Evolutionary conservation across 2,113 vertebrate species (phyloP), one percentile per base, ranked within the genome.

Genomic region (Coturnix japonica): DNA sequence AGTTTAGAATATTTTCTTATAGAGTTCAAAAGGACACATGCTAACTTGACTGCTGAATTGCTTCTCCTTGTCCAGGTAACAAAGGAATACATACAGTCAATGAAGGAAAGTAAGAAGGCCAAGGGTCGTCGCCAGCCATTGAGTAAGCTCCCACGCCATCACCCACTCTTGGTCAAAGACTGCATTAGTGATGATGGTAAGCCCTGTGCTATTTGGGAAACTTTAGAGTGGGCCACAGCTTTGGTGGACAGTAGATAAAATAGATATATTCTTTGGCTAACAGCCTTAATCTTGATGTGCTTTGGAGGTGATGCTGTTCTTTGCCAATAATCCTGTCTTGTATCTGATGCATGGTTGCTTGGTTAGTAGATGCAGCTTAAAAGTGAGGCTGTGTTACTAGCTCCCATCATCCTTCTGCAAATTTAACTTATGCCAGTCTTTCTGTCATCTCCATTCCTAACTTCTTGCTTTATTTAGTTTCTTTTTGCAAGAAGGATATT

Each of bases 101-200:
- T 98, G 94, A 98, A 98, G 90, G 97, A 98, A 61, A 98, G 37
- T 44, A 98, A 98, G 94, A 98, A 98, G n/a, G 91, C 98, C 73
- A 98, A 98, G 92, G 98, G 98, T 74, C 98, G 98, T 47, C 98
- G 98, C 14, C 98, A 99, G 94, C 97, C 98, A 0, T 96, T 99
- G 64, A 97, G 98, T 90, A 98, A 98, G 75, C 98, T 99, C 15
- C 99, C 99, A 1, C 98, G 98, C 25, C 98, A 99, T 77, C 99
- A 99, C 94, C 99, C 99, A 0, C 98, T 99, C 2, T 91, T 98
- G 83, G 90, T 99, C 93, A 98, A 98, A 93, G 99, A 99, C 59
- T 97, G 96, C n/a, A 66, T 97, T 95, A 99, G 98, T 54, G 99
- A 99, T 33, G 98, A 99, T 19, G 99, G 99, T 99, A 86, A 96